Evolutionary conservation across 2,888 invertebrate species (phyloP).

Genomic region (Ellobium chinense): DNA sequence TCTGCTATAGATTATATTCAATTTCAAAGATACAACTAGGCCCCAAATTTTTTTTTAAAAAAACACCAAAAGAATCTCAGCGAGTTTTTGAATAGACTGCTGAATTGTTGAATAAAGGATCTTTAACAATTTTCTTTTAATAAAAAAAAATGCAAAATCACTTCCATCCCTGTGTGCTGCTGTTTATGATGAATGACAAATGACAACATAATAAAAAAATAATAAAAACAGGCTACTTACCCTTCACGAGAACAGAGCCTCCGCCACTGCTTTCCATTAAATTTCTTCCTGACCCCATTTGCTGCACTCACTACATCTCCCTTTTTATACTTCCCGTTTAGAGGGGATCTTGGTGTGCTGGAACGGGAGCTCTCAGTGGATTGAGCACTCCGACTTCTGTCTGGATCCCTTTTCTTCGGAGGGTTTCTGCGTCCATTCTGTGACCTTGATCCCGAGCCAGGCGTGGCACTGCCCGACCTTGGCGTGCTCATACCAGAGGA

Average conservation of each 20-base stretch:
- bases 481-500: conserved; percentile 77
- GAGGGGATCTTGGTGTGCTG: conserved; percentile 76
- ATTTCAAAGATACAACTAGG: no score
- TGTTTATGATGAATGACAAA: no score
- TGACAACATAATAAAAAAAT: no score
- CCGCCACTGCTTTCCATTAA: conserved; percentile 99
- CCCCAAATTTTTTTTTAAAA: no score
- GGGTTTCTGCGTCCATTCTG: conserved; percentile 63
- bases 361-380: conserved; percentile 75
- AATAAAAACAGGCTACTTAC: no score
- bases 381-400: conserved; percentile 74
- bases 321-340: conserved; percentile 82
- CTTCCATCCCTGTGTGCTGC: no score
- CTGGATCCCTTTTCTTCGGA: conserved; percentile 72
- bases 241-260: conserved; percentile 96
- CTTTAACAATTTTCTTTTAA: no score
- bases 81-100: no score
- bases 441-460: conserved; percentile 67
- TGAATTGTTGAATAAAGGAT: no score
- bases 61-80: no score
- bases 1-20: no score
- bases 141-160: no score
- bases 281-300: conserved; percentile 98
- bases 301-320: conserved; percentile 97
- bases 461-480: conserved; percentile 92